Conservation (phyloP, 2,797 vertebrate species). For the Sylvia borin region DNA sequence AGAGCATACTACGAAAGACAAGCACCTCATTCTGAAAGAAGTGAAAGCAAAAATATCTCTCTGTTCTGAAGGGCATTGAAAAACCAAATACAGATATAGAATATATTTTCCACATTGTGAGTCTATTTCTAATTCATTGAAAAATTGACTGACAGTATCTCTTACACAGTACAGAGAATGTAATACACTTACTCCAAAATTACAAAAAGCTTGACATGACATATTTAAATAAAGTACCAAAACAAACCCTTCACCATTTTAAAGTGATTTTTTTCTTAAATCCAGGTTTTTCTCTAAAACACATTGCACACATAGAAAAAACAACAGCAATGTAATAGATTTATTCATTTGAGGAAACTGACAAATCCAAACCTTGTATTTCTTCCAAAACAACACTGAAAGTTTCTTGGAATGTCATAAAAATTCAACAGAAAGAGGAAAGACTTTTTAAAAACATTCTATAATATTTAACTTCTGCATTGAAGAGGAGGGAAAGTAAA, state of each 20-base stretch:
- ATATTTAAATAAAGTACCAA: background rate
- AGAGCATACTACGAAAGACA: background rate
- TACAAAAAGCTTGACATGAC: background rate
- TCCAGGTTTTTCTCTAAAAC: background rate
- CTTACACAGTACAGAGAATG: background rate
- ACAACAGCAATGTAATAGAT: background rate
- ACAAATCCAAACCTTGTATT: background rate
- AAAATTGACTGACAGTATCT: background rate
- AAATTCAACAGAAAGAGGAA: background rate
- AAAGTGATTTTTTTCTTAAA: background rate
- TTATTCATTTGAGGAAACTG: background rate
- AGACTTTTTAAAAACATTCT: background rate
- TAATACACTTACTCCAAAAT: background rate
- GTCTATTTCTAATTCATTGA: background rate
- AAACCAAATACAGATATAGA: background rate
- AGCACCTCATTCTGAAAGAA: background rate
- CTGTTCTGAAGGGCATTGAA: background rate
- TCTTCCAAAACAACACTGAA: background rate
- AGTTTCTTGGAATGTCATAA: background rate
- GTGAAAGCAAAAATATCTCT: background rate
- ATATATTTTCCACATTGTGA: background rate
- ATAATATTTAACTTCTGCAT: background rate
- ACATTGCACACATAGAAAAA: background rate
- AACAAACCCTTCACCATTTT: accelerated
- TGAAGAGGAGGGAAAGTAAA: background rate